A percentile compares a stretch with the other conserved stretches of the same genome.
These are phyloP conservation scores for Odontamblyopus lacepedii DNA, from an alignment of 2,797 vertebrate species.

Conservation along the genomic window DNA sequence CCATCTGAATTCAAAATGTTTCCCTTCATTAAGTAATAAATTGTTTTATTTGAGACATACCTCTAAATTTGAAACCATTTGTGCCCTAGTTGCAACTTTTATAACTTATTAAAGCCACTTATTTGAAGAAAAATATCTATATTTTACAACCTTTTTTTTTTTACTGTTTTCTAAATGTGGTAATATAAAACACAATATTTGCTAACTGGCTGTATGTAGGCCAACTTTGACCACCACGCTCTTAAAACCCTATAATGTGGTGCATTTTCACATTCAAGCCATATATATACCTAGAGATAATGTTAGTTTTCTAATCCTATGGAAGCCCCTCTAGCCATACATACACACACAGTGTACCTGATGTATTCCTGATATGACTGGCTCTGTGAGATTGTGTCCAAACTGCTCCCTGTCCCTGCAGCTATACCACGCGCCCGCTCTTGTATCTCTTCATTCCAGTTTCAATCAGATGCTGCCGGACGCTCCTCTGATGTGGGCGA, in stretches of 20 bases:
- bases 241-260: conserved; percentile 32
- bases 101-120: neutral
- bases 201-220: conserved; percentile 38
- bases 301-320: conserved; percentile 64
- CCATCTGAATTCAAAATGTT: neutral
- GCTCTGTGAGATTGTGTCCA: conserved; percentile 59
- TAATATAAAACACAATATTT: neutral
- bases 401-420: conserved; percentile 79
- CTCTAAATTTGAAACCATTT: neutral
- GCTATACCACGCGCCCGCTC: conserved; percentile 87
- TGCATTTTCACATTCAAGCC: conserved; percentile 59
- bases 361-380: conserved; percentile 66
- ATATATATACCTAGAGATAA: conserved; percentile 47
- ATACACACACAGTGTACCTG: conserved; percentile 51
- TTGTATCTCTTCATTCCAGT: conserved; percentile 93
- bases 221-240: conserved; percentile 54
- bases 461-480: conserved; percentile 89
- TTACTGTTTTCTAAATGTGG: neutral
- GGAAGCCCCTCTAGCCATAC: conserved; percentile 64
- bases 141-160: neutral
- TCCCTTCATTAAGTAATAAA: neutral
- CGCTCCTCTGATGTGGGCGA: conserved; percentile 77
- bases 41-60: neutral
- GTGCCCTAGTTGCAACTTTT: neutral
- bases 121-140: neutral